Evolutionary conservation across 2,888 invertebrate species (phyloP).

Genomic region (Taphrorychus bicolor): DNA sequence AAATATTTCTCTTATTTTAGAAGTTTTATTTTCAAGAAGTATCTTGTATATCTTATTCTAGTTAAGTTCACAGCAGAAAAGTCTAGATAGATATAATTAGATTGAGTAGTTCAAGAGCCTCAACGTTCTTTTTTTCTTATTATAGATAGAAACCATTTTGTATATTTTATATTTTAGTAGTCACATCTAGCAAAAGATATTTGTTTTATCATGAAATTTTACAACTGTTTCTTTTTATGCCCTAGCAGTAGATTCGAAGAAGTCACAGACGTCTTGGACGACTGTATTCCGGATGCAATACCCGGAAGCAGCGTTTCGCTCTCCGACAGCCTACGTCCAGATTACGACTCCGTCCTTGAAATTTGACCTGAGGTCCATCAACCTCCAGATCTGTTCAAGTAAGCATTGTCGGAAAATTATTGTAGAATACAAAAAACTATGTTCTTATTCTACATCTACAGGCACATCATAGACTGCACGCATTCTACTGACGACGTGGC

Average conservation of each 20-base stretch:
- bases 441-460: conserved; percentile 16
- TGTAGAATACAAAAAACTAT: background rate
- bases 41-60: too few species aligned
- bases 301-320: conserved; percentile 58
- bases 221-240: too few species aligned
- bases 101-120: too few species aligned
- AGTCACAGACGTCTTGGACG: conserved; percentile 57
- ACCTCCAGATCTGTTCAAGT: conserved; percentile 50
- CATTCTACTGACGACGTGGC: conserved; percentile 48
- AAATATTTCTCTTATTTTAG: too few species aligned
- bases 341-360: conserved; percentile 55
- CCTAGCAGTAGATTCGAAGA: conserved; percentile 58
- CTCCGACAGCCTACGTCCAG: conserved; percentile 53
- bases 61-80: too few species aligned
- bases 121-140: too few species aligned
- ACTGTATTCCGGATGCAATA: conserved; percentile 57
- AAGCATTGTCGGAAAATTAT: background rate
- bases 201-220: too few species aligned
- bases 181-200: too few species aligned
- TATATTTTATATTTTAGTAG: too few species aligned
- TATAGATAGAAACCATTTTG: too few species aligned
- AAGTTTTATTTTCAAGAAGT: too few species aligned
- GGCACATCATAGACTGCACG: conserved; percentile 54
- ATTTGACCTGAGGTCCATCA: conserved; percentile 58
- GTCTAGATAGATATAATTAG: too few species aligned